Evolutionary conservation across 2,113 vertebrate species (phyloP).

Genomic region (Pelecanoides urinatrix): DNA sequence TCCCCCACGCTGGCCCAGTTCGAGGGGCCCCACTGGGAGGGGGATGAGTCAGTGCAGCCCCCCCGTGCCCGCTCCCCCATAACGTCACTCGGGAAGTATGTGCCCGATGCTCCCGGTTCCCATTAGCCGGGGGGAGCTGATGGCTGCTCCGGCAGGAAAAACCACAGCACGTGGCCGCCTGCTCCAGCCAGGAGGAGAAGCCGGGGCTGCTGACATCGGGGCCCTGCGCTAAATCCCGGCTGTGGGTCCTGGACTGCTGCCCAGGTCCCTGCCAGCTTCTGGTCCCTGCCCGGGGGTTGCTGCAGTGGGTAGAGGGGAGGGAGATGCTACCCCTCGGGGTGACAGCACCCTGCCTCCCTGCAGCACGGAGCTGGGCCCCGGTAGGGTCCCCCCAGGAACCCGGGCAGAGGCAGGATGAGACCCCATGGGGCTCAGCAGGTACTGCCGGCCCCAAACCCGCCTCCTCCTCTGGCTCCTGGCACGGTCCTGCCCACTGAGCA

Average conservation of each 20-base stretch:
- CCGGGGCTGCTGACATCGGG: neutral
- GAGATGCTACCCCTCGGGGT: neutral
- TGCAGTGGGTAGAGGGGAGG: neutral
- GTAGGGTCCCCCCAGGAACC: neutral
- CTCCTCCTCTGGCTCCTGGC: neutral
- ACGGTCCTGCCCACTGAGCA: fast-evolving
- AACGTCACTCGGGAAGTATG: constrained; percentile 54
- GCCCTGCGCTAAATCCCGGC: neutral
- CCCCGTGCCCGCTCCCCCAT: neutral
- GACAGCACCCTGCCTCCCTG: neutral
- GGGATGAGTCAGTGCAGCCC: constrained; percentile 12
- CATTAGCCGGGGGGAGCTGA: neutral
- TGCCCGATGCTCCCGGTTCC: neutral
- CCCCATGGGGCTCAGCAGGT: neutral
- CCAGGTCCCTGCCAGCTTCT: neutral
- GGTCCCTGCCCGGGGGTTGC: neutral
- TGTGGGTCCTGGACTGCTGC: neutral
- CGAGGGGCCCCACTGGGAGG: constrained; percentile 10
- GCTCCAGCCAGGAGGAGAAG: neutral
- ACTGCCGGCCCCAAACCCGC: neutral
- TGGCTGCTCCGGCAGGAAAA: neutral
- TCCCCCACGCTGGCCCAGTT: neutral
- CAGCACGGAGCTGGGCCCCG: fast-evolving
- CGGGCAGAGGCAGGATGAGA: neutral
- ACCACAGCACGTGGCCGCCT: neutral